These are phyloP conservation scores for Varanus komodoensis DNA, from an alignment of 2,113 vertebrate species.

Conservation along the genomic window DNA sequence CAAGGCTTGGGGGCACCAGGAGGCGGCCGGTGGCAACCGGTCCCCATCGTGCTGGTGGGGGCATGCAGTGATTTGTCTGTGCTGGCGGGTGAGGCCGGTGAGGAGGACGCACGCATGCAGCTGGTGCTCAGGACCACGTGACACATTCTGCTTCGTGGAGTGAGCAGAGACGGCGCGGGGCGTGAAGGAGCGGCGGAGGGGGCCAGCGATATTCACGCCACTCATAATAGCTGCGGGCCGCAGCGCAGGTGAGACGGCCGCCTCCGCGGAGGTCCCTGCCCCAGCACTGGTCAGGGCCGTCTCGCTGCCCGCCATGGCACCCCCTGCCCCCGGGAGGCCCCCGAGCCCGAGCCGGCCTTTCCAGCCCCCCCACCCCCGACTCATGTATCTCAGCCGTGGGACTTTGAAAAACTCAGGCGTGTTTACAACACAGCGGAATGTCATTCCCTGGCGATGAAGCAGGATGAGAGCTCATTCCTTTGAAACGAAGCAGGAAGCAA, in stretches of 20 bases:
- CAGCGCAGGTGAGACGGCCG: constrained; percentile 70
- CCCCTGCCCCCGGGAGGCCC: constrained; percentile 21
- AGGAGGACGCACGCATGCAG: constrained; percentile 69
- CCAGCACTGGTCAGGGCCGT: constrained; percentile 43
- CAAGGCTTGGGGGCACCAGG: constrained; percentile 18
- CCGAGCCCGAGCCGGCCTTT: background rate
- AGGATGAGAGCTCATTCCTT: constrained; percentile 37
- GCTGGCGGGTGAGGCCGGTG: constrained; percentile 61
- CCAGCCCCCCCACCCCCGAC: too few species aligned
- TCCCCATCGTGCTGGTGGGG: constrained; percentile 55
- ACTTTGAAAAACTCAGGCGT: constrained; percentile 17
- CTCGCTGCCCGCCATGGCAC: background rate
- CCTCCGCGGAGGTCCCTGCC: constrained; percentile 69
- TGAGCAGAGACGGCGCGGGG: background rate
- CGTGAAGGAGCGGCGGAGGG: constrained; percentile 25
- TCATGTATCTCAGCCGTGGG: constrained; percentile 50
- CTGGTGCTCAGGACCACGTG: constrained; percentile 60
- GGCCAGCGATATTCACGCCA: too few species aligned
- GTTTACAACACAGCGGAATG: constrained; percentile 61
- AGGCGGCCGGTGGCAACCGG: constrained; percentile 21
- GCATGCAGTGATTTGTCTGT: constrained; percentile 72
- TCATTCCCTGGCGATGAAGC: constrained; percentile 64
- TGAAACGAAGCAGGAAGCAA: constrained; percentile 57
- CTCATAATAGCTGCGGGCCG: constrained; percentile 67
- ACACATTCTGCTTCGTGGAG: constrained; percentile 12